These are phyloP conservation scores for Panagrolaimus sp. DNA, from an alignment of 1,140 invertebrate genomes.

Conservation along the genomic window DNA sequence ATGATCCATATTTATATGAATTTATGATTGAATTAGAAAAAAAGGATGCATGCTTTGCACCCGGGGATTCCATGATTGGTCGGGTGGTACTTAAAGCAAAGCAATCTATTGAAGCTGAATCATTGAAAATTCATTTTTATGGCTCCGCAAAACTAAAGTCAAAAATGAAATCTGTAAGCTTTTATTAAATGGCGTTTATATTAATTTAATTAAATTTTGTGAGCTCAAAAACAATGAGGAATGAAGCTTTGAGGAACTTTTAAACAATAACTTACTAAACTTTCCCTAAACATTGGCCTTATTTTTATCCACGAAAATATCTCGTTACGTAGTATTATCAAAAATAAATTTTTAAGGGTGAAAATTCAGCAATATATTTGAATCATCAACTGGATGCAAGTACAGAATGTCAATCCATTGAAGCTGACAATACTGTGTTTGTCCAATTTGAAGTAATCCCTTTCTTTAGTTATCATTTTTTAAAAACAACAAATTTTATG, in stretches of 20 bases:
- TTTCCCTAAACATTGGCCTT: too few species aligned
- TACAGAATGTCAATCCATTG: neutral
- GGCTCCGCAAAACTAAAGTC: neutral
- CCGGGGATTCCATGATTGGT: neutral
- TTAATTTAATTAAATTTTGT: too few species aligned
- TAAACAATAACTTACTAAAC: too few species aligned
- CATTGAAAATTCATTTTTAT: neutral
- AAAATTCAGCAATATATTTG: too few species aligned
- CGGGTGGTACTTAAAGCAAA: neutral
- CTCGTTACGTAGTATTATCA: too few species aligned
- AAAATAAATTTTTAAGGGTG: too few species aligned
- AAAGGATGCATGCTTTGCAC: neutral
- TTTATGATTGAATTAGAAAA: constrained; percentile 2
- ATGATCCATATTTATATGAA: constrained; percentile 4
- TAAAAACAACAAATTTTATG: neutral
- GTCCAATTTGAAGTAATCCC: constrained; percentile 4
- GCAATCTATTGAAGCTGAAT: neutral
- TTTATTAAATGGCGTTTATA: too few species aligned
- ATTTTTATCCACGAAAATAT: too few species aligned
- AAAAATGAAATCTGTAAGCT: neutral
- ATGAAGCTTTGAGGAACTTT: neutral
- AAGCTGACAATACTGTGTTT: neutral
- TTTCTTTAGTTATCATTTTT: neutral
- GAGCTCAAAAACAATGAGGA: neutral
- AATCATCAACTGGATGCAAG: too few species aligned